Conservation (phyloP, 2,113 vertebrate genomes). For the Corydoras sp. region DNA sequence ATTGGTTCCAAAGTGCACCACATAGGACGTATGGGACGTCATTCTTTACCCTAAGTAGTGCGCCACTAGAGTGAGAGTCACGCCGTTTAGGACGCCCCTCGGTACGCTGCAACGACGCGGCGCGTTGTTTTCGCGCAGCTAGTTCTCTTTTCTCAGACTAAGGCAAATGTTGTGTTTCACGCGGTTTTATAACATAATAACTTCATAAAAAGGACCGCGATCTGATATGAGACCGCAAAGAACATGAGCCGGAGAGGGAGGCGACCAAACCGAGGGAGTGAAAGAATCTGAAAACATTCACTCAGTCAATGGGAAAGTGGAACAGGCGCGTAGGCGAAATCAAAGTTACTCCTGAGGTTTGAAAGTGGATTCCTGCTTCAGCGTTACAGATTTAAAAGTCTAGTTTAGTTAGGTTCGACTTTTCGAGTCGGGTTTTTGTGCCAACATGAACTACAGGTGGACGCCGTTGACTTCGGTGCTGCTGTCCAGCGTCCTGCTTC, state of each 20-base stretch:
- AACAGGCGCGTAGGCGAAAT: neutral
- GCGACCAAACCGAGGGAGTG: neutral
- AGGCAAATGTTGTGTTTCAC: neutral
- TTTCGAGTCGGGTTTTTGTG: neutral
- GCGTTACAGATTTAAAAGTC: neutral
- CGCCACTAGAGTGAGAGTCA: neutral
- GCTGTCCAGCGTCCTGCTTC: conserved; percentile 34
- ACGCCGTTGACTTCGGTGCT: conserved; percentile 2
- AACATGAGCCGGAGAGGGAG: neutral
- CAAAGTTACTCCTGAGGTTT: neutral
- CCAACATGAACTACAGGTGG: conserved; percentile 11
- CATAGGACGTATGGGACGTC: neutral
- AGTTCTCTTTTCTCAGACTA: neutral
- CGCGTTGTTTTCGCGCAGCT: neutral
- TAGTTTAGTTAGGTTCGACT: neutral
- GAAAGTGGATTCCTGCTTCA: neutral
- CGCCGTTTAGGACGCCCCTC: no score
- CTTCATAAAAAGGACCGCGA: neutral
- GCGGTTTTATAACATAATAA: neutral
- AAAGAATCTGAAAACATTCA: neutral
- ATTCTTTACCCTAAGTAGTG: neutral
- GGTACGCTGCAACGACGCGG: no score
- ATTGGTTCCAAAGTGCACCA: neutral
- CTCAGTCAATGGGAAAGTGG: neutral
- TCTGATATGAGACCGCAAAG: neutral